Evolutionary conservation across 64 coral and sea anemone species (phyloP), one percentile per base, ranked within the genome.

Genomic region (Montipora sp.): DNA sequence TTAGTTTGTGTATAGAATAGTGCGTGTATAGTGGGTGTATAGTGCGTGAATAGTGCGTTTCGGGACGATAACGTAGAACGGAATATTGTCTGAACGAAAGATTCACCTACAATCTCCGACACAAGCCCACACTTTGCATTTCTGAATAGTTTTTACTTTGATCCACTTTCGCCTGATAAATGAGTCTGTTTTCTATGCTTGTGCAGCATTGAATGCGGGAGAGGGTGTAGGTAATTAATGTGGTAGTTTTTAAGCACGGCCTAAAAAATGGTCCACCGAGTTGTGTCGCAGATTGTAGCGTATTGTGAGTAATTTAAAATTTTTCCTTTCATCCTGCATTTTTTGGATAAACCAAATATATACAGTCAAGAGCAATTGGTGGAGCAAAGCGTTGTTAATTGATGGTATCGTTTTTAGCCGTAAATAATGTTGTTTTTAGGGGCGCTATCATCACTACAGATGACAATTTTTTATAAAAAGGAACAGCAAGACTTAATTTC

Each of bases 371-470:
- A 16, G 59, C 59, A 63, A 63, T 63, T 63, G 59, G 16, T 63
- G 59, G 59, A 63, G 59, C 59, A 63, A 63, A 36, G 36, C 36
- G 36, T 2, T 36, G 36, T 36, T 36, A 36, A 36, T 36, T 36
- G 36, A 36, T 36, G 36, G 36, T 36, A 2, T 36, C 36, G 36
- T 36, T 36, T 36, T 36, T 36, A 57, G 53, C 53, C 53, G 53
- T 57, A 11, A 57, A 57, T 57, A 57, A 57, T 57, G 53, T 57
- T 57, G 53, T 0, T 11, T 57, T 71, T 22, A 71, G 67, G 3
- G 67, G 67, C 67, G 67, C 67, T 71, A 71, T 71, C 67, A 71
- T 71, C 67, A 11, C 7, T 71, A 71, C 67, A 71, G 20, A 71
- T 11, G 14, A 71, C 7, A 71, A 16, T 71, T 71, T 71, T 71